Percentiles rank a stretch among this genome's conserved stretches.
Evolutionary conservation across 2,888 invertebrate genomes (phyloP).

Genomic region (Leptopilina syphax): DNA sequence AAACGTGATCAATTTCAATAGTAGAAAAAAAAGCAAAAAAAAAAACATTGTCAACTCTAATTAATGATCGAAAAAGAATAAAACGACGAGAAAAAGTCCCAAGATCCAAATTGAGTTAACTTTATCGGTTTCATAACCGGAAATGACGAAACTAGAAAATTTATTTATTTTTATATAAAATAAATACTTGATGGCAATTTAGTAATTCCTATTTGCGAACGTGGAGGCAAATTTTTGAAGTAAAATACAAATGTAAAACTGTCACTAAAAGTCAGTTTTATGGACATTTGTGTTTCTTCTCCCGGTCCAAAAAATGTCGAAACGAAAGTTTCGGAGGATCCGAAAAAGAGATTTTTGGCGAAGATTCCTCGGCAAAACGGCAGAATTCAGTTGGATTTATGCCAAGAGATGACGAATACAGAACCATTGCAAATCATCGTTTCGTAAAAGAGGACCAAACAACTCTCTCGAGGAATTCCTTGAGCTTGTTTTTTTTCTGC

Average conservation of each 20-base stretch:
- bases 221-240: too few species aligned
- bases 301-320: not conserved
- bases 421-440: slow-evolving; percentile 21
- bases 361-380: slow-evolving; percentile 68
- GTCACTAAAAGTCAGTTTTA: not conserved
- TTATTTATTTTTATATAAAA: too few species aligned
- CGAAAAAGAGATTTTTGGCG: slow-evolving; percentile 52
- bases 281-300: not conserved
- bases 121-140: not conserved
- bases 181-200: not conserved
- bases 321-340: slow-evolving; percentile 4
- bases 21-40: not conserved
- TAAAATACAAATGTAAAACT: slow-evolving; percentile 3
- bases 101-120: not conserved
- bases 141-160: not conserved
- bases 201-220: too few species aligned
- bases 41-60: not conserved
- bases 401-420: slow-evolving; percentile 70
- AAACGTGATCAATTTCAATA: slow-evolving; percentile 41
- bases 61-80: slow-evolving; percentile 47
- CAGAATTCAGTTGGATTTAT: slow-evolving; percentile 65
- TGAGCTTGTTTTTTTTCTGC: slow-evolving; percentile 45
- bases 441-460: slow-evolving; percentile 36
- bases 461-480: slow-evolving; percentile 46
- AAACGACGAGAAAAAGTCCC: not conserved